A percentile compares a stretch with the other conserved stretches of the same genome.
Evolutionary conservation across 2,113 vertebrate genomes (phyloP).

Genomic region (Zeus faber): DNA sequence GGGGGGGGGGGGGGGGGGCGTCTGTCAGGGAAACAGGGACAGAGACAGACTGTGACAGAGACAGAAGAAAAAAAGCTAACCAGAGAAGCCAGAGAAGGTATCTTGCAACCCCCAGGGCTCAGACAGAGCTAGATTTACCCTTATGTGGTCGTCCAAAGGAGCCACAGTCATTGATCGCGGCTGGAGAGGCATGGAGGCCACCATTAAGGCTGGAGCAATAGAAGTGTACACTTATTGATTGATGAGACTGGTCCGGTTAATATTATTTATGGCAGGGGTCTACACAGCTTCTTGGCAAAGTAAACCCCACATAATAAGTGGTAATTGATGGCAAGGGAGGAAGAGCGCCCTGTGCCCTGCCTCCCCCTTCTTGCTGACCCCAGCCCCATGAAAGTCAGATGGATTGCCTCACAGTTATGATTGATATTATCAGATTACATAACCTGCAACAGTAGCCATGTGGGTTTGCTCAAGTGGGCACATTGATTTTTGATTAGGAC

Average conservation of each 20-base stretch:
- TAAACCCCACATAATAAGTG: slow-evolving; percentile 87
- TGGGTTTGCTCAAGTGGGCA: slow-evolving; percentile 79
- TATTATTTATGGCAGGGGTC: slow-evolving; percentile 90
- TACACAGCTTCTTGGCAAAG: slow-evolving; percentile 77
- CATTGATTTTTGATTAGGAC: slow-evolving; percentile 95
- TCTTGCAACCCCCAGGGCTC: slow-evolving; percentile 62
- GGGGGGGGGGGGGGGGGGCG: background rate
- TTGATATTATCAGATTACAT: slow-evolving; percentile 96
- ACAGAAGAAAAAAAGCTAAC: slow-evolving; percentile 17
- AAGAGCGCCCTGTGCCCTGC: slow-evolving; percentile 67
- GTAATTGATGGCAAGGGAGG: slow-evolving; percentile 94
- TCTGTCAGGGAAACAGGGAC: slow-evolving; percentile 18
- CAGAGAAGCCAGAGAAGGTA: slow-evolving; percentile 34
- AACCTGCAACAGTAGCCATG: slow-evolving; percentile 75
- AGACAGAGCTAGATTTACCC: slow-evolving; percentile 67
- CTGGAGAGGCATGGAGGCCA: slow-evolving; percentile 71
- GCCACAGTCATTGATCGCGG: slow-evolving; percentile 81
- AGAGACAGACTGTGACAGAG: slow-evolving; percentile 24
- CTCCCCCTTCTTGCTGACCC: slow-evolving; percentile 80
- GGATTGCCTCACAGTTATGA: slow-evolving; percentile 93
- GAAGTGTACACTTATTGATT: slow-evolving; percentile 88
- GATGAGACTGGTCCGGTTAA: slow-evolving; percentile 83
- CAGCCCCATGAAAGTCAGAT: slow-evolving; percentile 85
- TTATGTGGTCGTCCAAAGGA: slow-evolving; percentile 60
- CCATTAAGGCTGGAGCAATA: slow-evolving; percentile 82